Evolutionary conservation across 2,888 invertebrate species (phyloP).

Genomic region (Cryptocheilus praepositus): DNA sequence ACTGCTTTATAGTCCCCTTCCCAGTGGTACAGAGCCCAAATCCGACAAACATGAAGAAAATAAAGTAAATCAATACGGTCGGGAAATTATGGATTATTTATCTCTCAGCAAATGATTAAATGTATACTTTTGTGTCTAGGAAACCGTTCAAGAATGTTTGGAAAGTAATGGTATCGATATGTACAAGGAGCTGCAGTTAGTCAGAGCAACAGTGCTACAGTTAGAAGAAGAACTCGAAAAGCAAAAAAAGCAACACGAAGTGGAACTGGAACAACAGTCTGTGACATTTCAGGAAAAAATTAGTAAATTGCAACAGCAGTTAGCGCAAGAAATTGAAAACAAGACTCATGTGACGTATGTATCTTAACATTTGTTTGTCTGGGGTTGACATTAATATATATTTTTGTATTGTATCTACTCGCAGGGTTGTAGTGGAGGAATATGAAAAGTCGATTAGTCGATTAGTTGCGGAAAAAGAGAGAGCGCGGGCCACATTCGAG

Average conservation of each 20-base stretch:
- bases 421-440: slow-evolving; percentile 76
- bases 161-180: slow-evolving; percentile 77
- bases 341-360: slow-evolving; percentile 75
- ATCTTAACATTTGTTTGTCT: background rate
- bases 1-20: slow-evolving; percentile 65
- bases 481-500: slow-evolving; percentile 71
- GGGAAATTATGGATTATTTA: too few relatives aligned
- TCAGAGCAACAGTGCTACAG: slow-evolving; percentile 78
- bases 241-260: slow-evolving; percentile 77
- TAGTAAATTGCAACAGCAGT: slow-evolving; percentile 77
- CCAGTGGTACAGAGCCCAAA: slow-evolving; percentile 33
- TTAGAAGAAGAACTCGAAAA: slow-evolving; percentile 78
- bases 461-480: slow-evolving; percentile 76
- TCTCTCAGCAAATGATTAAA: too few relatives aligned
- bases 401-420: slow-evolving; percentile 19
- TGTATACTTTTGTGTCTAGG: slow-evolving; percentile 20
- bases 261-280: slow-evolving; percentile 76
- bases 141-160: slow-evolving; percentile 52
- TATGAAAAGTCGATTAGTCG: slow-evolving; percentile 78
- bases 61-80: slow-evolving; percentile 46
- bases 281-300: slow-evolving; percentile 77
- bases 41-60: slow-evolving; percentile 44
- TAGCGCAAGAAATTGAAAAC: slow-evolving; percentile 75
- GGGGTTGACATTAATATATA: slow-evolving; percentile 6
- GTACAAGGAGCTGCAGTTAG: slow-evolving; percentile 78